phyloP scores from a whole-genome alignment of 2,888 invertebrate species.

The Amphimallon solstitiale region DNA sequence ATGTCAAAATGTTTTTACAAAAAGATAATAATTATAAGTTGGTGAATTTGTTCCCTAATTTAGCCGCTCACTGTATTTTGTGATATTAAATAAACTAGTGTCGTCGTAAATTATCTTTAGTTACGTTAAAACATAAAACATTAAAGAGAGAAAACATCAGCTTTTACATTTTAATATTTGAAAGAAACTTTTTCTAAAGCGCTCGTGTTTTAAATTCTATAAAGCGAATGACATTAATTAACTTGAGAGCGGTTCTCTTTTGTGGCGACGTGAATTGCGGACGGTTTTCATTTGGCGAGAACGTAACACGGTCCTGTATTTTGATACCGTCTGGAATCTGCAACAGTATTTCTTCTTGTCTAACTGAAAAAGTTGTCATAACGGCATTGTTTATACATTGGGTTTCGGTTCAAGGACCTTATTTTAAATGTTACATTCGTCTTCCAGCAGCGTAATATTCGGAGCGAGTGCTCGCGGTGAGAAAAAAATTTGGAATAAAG shows the following conservation, averaged over 20 bases:
- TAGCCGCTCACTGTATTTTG: too few species aligned
- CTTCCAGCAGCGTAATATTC: slow-evolving; percentile 11
- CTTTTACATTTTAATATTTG: too few species aligned
- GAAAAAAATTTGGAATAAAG: slow-evolving; percentile 14
- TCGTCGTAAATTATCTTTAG: too few species aligned
- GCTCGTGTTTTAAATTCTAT: too few species aligned
- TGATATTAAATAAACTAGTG: too few species aligned
- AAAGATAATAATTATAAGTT: too few species aligned
- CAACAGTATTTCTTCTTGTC: slow-evolving; percentile 41
- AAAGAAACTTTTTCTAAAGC: too few species aligned
- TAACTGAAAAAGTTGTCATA: slow-evolving; percentile 46
- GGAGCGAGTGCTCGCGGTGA: background rate
- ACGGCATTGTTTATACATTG: slow-evolving; percentile 46
- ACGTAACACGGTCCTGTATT: slow-evolving; percentile 8
- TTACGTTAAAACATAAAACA: too few species aligned
- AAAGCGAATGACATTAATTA: background rate
- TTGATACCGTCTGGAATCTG: slow-evolving; percentile 37
- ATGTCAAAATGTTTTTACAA: too few species aligned
- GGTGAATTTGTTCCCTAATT: too few species aligned
- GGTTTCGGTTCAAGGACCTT: slow-evolving; percentile 44
- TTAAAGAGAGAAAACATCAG: background rate
- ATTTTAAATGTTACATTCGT: slow-evolving; percentile 42
- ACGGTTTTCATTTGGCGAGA: background rate
- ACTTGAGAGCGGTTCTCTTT: background rate
- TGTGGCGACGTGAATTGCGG: background rate